phyloP scores from a whole-genome alignment of 2,888 invertebrate genomes.

The Schrankia costaestrigalis region DNA sequence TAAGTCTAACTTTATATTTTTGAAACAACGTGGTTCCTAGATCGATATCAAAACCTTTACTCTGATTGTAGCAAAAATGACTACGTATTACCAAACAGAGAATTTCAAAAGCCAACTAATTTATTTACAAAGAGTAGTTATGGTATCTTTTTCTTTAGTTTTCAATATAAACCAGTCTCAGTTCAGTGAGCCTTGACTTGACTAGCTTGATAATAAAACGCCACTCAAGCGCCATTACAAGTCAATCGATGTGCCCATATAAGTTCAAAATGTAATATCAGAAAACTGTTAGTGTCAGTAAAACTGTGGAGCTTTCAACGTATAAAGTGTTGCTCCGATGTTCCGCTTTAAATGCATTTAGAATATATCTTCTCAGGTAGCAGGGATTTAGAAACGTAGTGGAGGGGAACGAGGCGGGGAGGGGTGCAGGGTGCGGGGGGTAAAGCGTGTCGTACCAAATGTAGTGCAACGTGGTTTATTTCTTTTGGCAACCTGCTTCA shows the following conservation, averaged over 20 bases:
- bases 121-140: too few species aligned
- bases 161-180: too few species aligned
- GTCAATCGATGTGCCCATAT: slow-evolving; percentile 16
- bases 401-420: slow-evolving; percentile 8
- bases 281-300: slow-evolving; percentile 28
- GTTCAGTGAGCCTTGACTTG: too few species aligned
- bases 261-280: slow-evolving; percentile 26
- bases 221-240: too few species aligned
- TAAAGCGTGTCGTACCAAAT: slow-evolving; percentile 14
- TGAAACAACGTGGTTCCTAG: too few species aligned
- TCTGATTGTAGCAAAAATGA: too few species aligned
- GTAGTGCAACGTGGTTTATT: slow-evolving; percentile 17
- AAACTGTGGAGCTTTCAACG: slow-evolving; percentile 29
- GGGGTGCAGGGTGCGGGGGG: background rate
- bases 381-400: slow-evolving; percentile 18
- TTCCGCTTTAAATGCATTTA: slow-evolving; percentile 31
- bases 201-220: too few species aligned
- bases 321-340: slow-evolving; percentile 23
- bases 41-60: too few species aligned
- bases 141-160: too few species aligned
- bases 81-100: too few species aligned
- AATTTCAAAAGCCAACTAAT: too few species aligned
- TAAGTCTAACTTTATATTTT: too few species aligned
- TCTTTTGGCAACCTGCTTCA: slow-evolving; percentile 6
- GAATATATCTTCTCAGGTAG: slow-evolving; percentile 30